phyloP scores from a whole-genome alignment of 2,113 vertebrate genomes.

The Crotalus tigris region DNA sequence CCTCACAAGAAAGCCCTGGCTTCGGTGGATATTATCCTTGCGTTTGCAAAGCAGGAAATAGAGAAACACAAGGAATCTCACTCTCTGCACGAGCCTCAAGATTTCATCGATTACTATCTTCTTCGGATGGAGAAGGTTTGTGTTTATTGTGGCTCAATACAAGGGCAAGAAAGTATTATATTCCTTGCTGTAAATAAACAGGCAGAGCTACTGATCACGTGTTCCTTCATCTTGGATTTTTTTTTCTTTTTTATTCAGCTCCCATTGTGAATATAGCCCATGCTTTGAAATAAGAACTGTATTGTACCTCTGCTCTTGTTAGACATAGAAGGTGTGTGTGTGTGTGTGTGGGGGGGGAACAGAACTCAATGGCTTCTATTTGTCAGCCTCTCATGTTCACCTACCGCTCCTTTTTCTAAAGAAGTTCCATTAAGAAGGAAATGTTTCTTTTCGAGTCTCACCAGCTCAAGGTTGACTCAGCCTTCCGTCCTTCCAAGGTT shows the following conservation, averaged over 20 bases:
- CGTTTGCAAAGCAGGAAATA: constrained; percentile 27
- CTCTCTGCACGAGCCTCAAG: not conserved
- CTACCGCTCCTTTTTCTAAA: too few relatives aligned
- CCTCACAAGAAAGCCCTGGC: constrained; percentile 26
- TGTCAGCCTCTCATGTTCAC: too few relatives aligned
- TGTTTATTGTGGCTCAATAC: not conserved
- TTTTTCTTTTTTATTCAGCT: not conserved
- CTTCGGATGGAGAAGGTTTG: not conserved
- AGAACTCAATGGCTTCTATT: too few relatives aligned
- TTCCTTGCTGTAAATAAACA: too few relatives aligned
- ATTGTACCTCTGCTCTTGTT: not conserved
- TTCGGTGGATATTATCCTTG: not conserved
- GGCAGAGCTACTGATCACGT: too few relatives aligned
- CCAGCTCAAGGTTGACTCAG: too few relatives aligned
- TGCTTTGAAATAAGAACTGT: not conserved
- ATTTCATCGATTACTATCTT: not conserved
- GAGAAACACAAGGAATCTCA: not conserved
- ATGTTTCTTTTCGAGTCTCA: too few relatives aligned
- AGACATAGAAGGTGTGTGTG: not conserved
- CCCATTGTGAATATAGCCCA: not conserved
- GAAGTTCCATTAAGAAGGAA: too few relatives aligned
- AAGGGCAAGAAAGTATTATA: not conserved
- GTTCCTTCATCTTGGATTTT: too few relatives aligned
- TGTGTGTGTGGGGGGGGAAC: too few relatives aligned
- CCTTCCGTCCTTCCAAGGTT: too few relatives aligned